Percentiles rank a stretch among this genome's conserved stretches.
phyloP scores from a whole-genome alignment of 2,888 invertebrate species.

The Drosophila anomalata region DNA sequence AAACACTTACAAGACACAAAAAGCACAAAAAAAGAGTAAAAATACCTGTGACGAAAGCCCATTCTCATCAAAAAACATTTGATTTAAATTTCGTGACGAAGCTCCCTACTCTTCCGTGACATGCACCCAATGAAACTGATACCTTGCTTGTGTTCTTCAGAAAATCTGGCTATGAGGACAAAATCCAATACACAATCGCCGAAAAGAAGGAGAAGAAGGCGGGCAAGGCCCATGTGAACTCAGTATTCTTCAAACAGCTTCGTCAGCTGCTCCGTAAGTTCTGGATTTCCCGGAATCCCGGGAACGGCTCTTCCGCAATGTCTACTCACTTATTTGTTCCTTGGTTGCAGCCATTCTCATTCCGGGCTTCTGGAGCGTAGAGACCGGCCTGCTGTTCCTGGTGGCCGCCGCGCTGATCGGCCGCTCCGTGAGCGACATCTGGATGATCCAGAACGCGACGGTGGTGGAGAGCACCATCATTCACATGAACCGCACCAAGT shows the following conservation, averaged over 20 bases:
- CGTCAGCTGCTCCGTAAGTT: conserved; percentile 86
- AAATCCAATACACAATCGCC: conserved; percentile 91
- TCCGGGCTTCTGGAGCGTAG: conserved; percentile 91
- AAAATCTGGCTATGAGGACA: conserved; percentile 87
- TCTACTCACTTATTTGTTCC: neutral
- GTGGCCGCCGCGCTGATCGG: conserved; percentile 93
- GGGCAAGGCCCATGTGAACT: conserved; percentile 91
- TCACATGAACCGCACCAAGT: conserved; percentile 91
- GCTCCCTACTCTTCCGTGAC: too few relatives aligned
- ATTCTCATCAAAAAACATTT: neutral
- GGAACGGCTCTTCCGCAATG: too few relatives aligned
- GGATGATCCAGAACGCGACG: conserved; percentile 98
- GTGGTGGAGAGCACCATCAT: conserved; percentile 97
- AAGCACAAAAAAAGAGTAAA: neutral
- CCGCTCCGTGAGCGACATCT: conserved; percentile 97
- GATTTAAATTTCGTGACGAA: too few relatives aligned
- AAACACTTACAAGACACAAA: too few relatives aligned
- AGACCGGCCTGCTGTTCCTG: conserved; percentile 89
- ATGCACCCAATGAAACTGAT: too few relatives aligned
- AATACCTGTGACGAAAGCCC: neutral
- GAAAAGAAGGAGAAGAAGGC: conserved; percentile 86
- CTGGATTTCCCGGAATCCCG: too few relatives aligned
- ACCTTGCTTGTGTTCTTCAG: conserved; percentile 72
- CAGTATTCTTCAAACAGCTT: conserved; percentile 89
- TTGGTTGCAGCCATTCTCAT: conserved; percentile 87